These are phyloP conservation scores for Pipistrellus kuhlii DNA, from an alignment of 2,797 vertebrate species.

Conservation along the genomic window DNA sequence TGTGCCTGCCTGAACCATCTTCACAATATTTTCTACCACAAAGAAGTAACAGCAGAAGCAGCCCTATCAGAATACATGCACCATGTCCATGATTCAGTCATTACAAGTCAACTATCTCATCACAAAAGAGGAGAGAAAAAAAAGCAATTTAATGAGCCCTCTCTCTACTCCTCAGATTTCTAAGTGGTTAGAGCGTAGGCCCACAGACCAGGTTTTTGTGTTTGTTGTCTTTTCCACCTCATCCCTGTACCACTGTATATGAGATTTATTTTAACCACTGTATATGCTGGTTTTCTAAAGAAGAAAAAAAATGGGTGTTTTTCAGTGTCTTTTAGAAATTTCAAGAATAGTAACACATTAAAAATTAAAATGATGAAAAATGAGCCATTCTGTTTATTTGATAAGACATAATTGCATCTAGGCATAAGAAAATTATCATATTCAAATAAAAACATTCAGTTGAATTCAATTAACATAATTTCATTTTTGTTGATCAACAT, in stretches of 20 bases:
- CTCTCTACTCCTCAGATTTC: too few species aligned
- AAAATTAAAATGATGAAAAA: slow-evolving; percentile 32
- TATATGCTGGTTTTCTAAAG: not conserved
- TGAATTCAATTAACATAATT: slow-evolving; percentile 47
- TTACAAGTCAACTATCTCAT: not conserved
- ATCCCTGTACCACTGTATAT: not conserved
- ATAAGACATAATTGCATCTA: not conserved
- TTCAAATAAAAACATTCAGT: slow-evolving; percentile 13
- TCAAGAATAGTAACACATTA: slow-evolving; percentile 43
- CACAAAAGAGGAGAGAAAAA: not conserved
- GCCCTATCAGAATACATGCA: not conserved
- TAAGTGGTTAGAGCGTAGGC: too few species aligned
- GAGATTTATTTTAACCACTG: not conserved
- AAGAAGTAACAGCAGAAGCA: not conserved
- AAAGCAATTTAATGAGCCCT: not conserved
- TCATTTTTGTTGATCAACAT: slow-evolving; percentile 32
- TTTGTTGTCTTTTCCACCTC: not conserved
- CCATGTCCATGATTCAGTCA: not conserved
- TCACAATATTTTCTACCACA: not conserved
- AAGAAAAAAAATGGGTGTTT: slow-evolving; percentile 35
- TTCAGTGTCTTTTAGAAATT: slow-evolving; percentile 33
- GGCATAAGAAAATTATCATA: slow-evolving; percentile 39
- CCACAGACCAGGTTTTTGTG: not conserved
- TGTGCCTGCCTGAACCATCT: not conserved
- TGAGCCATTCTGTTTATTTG: not conserved